phyloP scores from a whole-genome alignment of 2,797 vertebrate genomes.

The Neopelma chrysocephalum region DNA sequence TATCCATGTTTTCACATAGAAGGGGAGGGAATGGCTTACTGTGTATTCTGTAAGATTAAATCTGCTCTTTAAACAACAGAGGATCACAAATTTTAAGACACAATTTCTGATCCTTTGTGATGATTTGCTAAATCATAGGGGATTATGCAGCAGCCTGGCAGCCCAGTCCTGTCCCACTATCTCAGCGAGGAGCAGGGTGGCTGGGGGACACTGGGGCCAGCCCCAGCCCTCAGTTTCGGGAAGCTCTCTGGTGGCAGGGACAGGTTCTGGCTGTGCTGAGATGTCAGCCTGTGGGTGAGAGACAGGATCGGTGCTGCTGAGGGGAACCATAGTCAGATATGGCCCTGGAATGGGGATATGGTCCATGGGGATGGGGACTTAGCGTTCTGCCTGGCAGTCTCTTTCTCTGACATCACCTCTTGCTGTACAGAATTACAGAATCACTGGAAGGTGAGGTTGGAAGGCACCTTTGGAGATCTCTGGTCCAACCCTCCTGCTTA shows the following conservation, averaged over 20 bases:
- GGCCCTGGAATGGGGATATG: too few species aligned
- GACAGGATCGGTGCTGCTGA: neutral
- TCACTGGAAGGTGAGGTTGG: neutral
- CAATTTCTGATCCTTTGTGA: neutral
- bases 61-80: neutral
- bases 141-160: neutral
- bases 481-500: neutral
- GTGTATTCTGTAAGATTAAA: neutral
- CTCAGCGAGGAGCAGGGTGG: neutral
- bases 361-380: neutral
- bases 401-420: neutral
- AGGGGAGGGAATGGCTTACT: neutral
- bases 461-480: neutral
- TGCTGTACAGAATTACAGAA: neutral
- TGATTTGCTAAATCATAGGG: neutral
- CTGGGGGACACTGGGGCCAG: neutral
- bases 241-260: too few species aligned
- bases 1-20: neutral
- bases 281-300: neutral
- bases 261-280: neutral
- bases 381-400: too few species aligned
- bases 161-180: too few species aligned
- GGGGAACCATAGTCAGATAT: neutral
- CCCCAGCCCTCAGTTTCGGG: neutral
- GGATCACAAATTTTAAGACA: neutral